A percentile compares a stretch with the other conserved stretches of the same genome.
Conservation (phyloP, 2,888 invertebrate genomes). For the Trissonchulus latispiculum region DNA sequence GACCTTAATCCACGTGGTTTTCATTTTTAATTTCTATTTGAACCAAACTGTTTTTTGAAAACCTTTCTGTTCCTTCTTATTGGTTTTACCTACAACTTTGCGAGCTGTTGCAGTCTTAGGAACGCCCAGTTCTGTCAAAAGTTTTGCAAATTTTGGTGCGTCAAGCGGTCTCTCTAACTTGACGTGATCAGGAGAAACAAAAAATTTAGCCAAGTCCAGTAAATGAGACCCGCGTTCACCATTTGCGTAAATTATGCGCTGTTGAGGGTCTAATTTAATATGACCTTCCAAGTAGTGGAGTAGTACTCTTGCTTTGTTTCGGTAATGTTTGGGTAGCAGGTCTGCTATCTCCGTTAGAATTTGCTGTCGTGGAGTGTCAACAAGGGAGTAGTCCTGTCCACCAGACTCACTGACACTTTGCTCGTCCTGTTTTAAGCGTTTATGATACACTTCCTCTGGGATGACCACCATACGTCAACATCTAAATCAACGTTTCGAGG, state of each 20-base stretch:
- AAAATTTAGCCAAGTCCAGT: slow-evolving; percentile 13
- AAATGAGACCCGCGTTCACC: slow-evolving; percentile 1
- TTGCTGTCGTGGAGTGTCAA: not conserved
- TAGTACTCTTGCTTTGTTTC: slow-evolving; percentile 7
- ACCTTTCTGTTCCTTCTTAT: too few species aligned
- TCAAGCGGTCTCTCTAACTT: slow-evolving; percentile 5
- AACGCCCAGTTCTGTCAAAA: not conserved
- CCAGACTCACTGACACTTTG: too few species aligned
- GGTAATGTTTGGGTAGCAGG: slow-evolving; percentile 4
- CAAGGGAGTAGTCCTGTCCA: not conserved
- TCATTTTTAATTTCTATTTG: too few species aligned
- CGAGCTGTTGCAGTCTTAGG: not conserved
- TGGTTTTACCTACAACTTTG: too few species aligned
- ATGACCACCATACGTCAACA: not conserved
- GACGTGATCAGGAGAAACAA: slow-evolving; percentile 4
- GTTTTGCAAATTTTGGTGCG: not conserved
- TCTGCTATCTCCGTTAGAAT: not conserved
- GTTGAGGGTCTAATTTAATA: not conserved
- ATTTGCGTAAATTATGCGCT: slow-evolving; percentile 3
- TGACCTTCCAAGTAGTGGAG: slow-evolving; percentile 1
- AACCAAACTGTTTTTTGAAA: too few species aligned
- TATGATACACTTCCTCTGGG: not conserved
- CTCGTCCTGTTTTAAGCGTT: not conserved
- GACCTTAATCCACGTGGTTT: too few species aligned
- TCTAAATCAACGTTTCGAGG: not conserved